Conservation (phyloP, 2,113 vertebrate species). For the Tetraodon nigroviridis region DNA sequence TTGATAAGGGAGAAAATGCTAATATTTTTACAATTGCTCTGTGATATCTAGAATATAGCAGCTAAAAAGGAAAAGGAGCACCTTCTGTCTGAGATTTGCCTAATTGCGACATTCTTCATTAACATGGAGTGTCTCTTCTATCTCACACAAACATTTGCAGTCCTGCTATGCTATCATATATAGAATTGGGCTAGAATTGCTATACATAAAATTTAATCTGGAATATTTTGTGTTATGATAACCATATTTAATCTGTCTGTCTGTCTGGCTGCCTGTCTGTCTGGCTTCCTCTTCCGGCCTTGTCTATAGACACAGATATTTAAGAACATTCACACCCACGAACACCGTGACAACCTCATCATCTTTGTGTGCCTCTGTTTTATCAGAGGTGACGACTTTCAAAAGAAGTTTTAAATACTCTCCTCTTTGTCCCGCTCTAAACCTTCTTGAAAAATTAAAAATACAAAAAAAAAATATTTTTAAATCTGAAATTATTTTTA, state of each 20-base stretch:
- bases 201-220: slow-evolving; percentile 24
- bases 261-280: too few species aligned
- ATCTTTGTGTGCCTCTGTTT: slow-evolving; percentile 5
- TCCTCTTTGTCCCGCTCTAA: slow-evolving; percentile 20
- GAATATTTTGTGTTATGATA: slow-evolving; percentile 44
- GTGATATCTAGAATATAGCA: slow-evolving; percentile 36
- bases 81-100: slow-evolving; percentile 62
- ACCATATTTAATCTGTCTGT: slow-evolving; percentile 24
- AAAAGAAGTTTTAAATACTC: slow-evolving; percentile 54
- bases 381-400: slow-evolving; percentile 50
- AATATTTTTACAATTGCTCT: slow-evolving; percentile 6
- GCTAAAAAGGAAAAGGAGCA: slow-evolving; percentile 50
- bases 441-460: slow-evolving; percentile 49
- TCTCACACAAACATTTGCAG: slow-evolving; percentile 23
- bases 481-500: slow-evolving; percentile 61
- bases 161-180: slow-evolving; percentile 33
- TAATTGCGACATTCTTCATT: slow-evolving; percentile 71
- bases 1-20: neutral
- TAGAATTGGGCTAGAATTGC: slow-evolving; percentile 1
- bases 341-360: slow-evolving; percentile 21
- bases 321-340: slow-evolving; percentile 10
- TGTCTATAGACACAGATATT: slow-evolving; percentile 38
- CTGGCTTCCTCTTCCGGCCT: slow-evolving; percentile 23
- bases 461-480: too few species aligned
- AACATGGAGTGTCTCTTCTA: slow-evolving; percentile 53